Evolutionary conservation across 2,113 vertebrate genomes (phyloP), one percentile per base, ranked within the genome.

Genomic region (Argyrosomus japonicus): DNA sequence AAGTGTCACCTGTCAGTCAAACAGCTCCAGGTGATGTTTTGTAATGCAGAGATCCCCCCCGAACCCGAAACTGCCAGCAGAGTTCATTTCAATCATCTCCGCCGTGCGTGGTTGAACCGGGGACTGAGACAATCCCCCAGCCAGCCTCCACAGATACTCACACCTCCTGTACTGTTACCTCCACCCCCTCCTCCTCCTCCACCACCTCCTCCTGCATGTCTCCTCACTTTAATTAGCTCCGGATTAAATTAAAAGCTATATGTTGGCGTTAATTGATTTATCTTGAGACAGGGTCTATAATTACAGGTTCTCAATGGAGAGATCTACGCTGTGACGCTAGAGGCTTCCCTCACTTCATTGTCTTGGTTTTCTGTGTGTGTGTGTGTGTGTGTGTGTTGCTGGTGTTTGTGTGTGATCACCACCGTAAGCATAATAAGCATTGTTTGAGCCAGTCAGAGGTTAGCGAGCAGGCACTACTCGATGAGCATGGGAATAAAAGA

Each of bases 231-330:
- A 95, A 95, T 95, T 95, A 94, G 91, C 92, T 92, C 68, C 73
- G 72, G 90, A 95, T 94, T 95, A 93, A 93, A 95, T 95, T 95
- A 94, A 95, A 94, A 94, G 93, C 94, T 94, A 93, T 94, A 93
- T 91, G 92, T 92, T 95, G 88, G 71, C 53, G 84, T 93, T 95
- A 94, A 95, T 95, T 95, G 94, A 95, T 95, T 94, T 93, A 94
- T 95, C 93, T 91, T 88, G 86, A 94, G 92, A 94, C 90, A 87
- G 83, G 91, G 87, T 91, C 85, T 93, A 92, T 95, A 95, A 95
- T 95, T 95, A 95, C 93, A 93, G 93, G 88, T 93, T 93, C 88
- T 93, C 90, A 94, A 94, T 93, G 91, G 92, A 94, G 92, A 91
- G 90, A 92, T 93, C 78, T 80, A 70, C 29, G 25, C 81, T 23